phyloP scores from a whole-genome alignment of 1,140 invertebrate species.

The Pseudomyrmex cubaensis region DNA sequence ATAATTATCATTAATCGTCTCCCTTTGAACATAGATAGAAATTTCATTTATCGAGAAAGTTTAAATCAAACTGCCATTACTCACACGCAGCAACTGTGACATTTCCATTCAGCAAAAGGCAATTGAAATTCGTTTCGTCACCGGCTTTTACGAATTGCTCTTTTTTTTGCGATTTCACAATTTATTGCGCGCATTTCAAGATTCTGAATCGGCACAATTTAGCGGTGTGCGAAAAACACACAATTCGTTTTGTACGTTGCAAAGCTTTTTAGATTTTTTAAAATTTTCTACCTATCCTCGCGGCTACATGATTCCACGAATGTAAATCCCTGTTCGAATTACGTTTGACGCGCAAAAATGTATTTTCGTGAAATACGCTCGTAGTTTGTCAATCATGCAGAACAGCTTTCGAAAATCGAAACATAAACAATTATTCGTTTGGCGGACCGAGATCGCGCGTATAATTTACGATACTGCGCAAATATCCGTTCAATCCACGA shows the following conservation, averaged over 20 bases:
- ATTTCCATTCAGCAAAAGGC: slow-evolving; percentile 70
- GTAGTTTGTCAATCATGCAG: slow-evolving; percentile 51
- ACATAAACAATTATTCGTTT: slow-evolving; percentile 38
- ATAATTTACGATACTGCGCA: slow-evolving; percentile 23
- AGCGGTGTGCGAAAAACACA: slow-evolving; percentile 5
- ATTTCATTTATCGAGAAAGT: slow-evolving; percentile 74
- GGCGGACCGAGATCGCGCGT: neutral
- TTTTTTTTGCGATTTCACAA: slow-evolving; percentile 24
- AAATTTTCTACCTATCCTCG: slow-evolving; percentile 42
- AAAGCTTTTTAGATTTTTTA: slow-evolving; percentile 39
- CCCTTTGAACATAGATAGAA: slow-evolving; percentile 49
- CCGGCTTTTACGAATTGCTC: slow-evolving; percentile 22
- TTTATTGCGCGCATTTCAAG: slow-evolving; percentile 55
- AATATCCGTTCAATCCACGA: slow-evolving; percentile 28
- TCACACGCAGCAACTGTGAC: slow-evolving; percentile 69
- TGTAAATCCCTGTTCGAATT: slow-evolving; percentile 53
- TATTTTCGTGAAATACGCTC: slow-evolving; percentile 40
- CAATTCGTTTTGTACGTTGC: slow-evolving; percentile 38
- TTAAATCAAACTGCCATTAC: slow-evolving; percentile 75
- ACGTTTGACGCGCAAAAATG: slow-evolving; percentile 43
- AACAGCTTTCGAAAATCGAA: slow-evolving; percentile 44
- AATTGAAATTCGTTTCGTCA: slow-evolving; percentile 75
- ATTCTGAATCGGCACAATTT: slow-evolving; percentile 56
- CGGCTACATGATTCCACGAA: slow-evolving; percentile 32
- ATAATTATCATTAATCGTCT: slow-evolving; percentile 66